Percentiles rank a stretch among this genome's conserved stretches.
These are phyloP conservation scores for Hemitrygon akajei DNA, from an alignment of 2,797 vertebrate species.

Conservation along the genomic window DNA sequence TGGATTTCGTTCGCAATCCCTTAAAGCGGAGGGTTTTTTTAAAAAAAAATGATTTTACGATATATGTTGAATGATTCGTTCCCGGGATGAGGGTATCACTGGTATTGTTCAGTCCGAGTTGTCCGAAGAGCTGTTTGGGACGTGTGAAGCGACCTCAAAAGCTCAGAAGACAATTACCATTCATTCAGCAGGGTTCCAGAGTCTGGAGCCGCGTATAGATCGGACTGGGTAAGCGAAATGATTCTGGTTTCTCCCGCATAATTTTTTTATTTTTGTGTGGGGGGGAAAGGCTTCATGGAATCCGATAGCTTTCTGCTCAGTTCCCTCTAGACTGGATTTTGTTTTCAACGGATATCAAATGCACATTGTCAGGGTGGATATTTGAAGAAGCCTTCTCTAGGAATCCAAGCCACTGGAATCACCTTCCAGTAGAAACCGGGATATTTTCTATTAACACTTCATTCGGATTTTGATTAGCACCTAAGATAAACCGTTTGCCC, in stretches of 20 bases:
- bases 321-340: neutral
- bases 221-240: neutral
- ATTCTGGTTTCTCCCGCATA: too few species aligned
- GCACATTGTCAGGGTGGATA: neutral
- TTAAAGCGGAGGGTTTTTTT: neutral
- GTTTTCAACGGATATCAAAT: neutral
- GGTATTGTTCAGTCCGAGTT: neutral
- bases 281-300: too few species aligned
- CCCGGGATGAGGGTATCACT: neutral
- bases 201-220: too few species aligned
- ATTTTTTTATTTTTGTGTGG: too few species aligned
- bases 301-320: neutral
- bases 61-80: neutral
- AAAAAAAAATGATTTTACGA: neutral
- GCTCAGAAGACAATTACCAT: neutral
- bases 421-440: neutral
- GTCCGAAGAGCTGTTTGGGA: neutral
- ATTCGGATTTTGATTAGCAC: too few species aligned
- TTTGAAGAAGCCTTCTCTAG: neutral
- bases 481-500: neutral
- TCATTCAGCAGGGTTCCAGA: fast-evolving
- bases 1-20: too few species aligned
- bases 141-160: too few species aligned
- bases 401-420: too few species aligned
- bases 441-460: neutral